These are phyloP conservation scores for Paralichthys olivaceus DNA, from an alignment of 2,113 vertebrate species.

Conservation along the genomic window DNA sequence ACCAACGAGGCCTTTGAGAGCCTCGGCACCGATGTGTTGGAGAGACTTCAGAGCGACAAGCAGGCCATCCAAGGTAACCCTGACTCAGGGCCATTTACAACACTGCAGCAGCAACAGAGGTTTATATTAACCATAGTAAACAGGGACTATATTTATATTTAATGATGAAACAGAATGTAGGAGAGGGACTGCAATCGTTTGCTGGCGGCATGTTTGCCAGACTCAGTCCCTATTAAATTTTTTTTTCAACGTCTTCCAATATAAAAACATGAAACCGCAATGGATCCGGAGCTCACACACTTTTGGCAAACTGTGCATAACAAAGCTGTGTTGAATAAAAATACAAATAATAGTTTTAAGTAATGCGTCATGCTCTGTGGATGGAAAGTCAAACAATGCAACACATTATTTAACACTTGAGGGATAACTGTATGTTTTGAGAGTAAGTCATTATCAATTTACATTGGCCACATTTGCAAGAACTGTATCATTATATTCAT, in stretches of 20 bases:
- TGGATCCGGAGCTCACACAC: constrained; percentile 45
- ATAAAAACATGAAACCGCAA: constrained; percentile 8
- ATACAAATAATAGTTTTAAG: constrained; percentile 41
- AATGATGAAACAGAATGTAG: constrained; percentile 35
- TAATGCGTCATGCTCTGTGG: constrained; percentile 15
- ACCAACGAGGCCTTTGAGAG: constrained; percentile 93
- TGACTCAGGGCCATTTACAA: constrained; percentile 27
- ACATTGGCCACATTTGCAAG: neutral
- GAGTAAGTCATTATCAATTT: neutral
- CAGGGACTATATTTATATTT: constrained; percentile 34
- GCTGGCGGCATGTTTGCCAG: constrained; percentile 27
- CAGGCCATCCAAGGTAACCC: constrained; percentile 89
- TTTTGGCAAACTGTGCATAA: constrained; percentile 52
- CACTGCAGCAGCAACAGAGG: neutral
- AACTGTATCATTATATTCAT: neutral
- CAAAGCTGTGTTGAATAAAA: constrained; percentile 26
- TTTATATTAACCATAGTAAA: constrained; percentile 38
- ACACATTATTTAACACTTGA: constrained; percentile 23
- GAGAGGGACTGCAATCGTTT: constrained; percentile 29
- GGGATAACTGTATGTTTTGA: neutral
- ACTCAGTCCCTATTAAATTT: constrained; percentile 32
- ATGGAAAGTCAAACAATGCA: constrained; percentile 41
- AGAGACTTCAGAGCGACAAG: constrained; percentile 90
- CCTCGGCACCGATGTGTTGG: constrained; percentile 86
- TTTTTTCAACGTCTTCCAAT: neutral